Base-by-base conservation (phyloP, 92 coral and sea anemone genomes). In the Porites divaricata region DNA sequence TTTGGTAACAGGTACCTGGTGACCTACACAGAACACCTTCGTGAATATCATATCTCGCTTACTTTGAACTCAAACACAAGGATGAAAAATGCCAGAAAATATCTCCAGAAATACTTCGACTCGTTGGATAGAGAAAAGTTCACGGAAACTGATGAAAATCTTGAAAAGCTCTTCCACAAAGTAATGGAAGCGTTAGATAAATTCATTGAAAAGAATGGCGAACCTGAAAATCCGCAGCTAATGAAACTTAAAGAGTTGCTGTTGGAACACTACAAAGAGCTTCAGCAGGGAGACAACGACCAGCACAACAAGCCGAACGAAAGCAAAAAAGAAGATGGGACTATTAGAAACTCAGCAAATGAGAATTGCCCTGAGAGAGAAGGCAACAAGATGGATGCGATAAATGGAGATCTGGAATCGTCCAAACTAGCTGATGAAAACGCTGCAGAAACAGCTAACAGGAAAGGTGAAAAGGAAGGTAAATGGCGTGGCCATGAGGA, bases 21-120 rank as follows among this genome's bases (percentile, higher is more conserved):
- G 61, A 96, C 99, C 15, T 95, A 82, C 70, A 90, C 98, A 15
- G 99, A 96, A 74, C 99, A 95, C 59, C 70, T 96, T 21, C 79
- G 93, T 12, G 93, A 88, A 23, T 96, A 95, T 78, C 90, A 96
- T 87, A 80, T 88, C 35, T 90, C 98, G 19, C 81, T 96, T 75
- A 93, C 95, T 45, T 91, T 96, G 81, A 95, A 95, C 75, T 87
- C 88, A 28, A 92, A 92, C 15, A 87, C 98, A 9, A 90, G 97
- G 14, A 76, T 91, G 88, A 86, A 95, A 80, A 98, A 96, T 67
- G 99, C 99, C 0, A 49, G 84, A 24, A 72, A 62, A 10, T 80
- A 87, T 20, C 87, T 96, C 0, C 53, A 77, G 6, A 87, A 88
- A 25, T 92, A 91, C 75, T 85, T 89, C 67, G 77, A 81, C 13